Conservation (phyloP, 1,140 invertebrate genomes). For the Telenomus remus region DNA sequence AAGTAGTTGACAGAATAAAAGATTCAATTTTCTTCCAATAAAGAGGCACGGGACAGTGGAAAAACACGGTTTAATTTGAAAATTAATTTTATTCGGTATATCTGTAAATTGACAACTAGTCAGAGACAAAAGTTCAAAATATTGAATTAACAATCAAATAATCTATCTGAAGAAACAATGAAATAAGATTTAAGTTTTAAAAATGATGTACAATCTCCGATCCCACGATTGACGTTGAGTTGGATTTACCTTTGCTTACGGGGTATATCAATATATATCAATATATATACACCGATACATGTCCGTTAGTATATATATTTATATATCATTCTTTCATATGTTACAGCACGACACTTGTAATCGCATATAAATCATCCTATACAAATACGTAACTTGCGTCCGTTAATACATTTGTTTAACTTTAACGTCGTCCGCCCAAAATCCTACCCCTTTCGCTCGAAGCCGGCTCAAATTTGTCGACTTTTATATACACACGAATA, state of each 20-base stretch:
- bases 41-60: too few species aligned
- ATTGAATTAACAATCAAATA: conserved; percentile 47
- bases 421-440: conserved; percentile 63
- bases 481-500: conserved; percentile 43
- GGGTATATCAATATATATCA: conserved; percentile 35
- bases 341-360: conserved; percentile 65
- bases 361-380: conserved; percentile 65
- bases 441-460: conserved; percentile 9
- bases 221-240: conserved; percentile 37
- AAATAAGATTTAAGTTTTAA: conserved; percentile 29
- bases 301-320: conserved; percentile 1
- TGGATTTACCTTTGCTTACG: conserved; percentile 12
- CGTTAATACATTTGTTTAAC: conserved; percentile 71
- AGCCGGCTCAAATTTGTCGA: conserved; percentile 33
- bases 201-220: conserved; percentile 40
- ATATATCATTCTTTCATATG: conserved; percentile 57
- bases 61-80: conserved; percentile 13
- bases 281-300: conserved; percentile 45
- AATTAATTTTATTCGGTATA: conserved; percentile 41
- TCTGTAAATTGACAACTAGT: conserved; percentile 30
- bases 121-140: conserved; percentile 25
- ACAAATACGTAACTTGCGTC: conserved; percentile 70
- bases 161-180: conserved; percentile 37
- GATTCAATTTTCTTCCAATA: too few species aligned
- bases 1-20: too few species aligned